phyloP scores from a whole-genome alignment of 2,113 vertebrate genomes.

The Coptodon rendalli region DNA sequence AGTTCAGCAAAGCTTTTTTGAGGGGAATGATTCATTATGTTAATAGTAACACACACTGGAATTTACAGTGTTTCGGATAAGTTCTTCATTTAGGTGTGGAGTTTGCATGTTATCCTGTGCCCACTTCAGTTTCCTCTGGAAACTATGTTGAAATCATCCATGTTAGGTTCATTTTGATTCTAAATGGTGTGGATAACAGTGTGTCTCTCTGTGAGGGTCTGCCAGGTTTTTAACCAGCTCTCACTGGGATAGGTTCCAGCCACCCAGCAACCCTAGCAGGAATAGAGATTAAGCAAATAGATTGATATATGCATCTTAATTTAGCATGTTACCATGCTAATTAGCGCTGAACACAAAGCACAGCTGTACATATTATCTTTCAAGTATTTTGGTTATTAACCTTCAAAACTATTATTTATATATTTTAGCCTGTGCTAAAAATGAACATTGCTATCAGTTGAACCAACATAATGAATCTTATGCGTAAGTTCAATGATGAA shows the following conservation, averaged over 20 bases:
- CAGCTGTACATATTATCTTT: background rate
- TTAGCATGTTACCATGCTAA: background rate
- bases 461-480: background rate
- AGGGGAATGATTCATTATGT: background rate
- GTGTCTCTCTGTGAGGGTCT: background rate
- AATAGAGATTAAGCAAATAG: background rate
- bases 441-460: background rate
- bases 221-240: background rate
- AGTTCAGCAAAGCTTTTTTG: background rate
- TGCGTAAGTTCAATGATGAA: background rate
- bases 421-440: background rate
- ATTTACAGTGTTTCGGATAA: background rate
- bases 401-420: background rate
- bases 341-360: background rate
- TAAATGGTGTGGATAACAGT: background rate
- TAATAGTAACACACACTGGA: background rate
- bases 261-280: background rate
- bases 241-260: background rate
- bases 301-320: background rate
- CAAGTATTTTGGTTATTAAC: background rate
- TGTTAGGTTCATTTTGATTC: background rate
- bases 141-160: background rate
- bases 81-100: background rate
- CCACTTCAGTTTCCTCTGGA: background rate
- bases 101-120: background rate